Conservation (phyloP, 2,888 invertebrate genomes). For the Matsumyia berberina region DNA sequence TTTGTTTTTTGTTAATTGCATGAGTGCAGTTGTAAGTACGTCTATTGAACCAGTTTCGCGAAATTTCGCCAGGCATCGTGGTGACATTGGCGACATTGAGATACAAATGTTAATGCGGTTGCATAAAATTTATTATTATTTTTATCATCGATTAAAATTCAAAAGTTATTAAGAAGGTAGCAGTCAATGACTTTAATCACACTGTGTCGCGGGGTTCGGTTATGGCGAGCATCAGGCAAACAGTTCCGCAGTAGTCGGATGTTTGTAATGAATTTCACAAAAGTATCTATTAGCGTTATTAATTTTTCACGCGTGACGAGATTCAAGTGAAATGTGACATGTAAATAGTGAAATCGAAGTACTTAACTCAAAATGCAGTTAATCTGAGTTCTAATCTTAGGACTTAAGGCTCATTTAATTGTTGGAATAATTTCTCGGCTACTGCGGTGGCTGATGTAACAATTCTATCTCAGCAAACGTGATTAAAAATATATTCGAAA, state of each 20-base stretch:
- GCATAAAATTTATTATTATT: constrained; percentile 41
- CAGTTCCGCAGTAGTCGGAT: neutral
- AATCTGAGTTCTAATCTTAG: neutral
- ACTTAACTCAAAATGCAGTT: too few species aligned
- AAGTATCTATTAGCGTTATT: neutral
- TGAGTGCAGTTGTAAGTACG: constrained; percentile 10
- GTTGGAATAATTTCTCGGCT: neutral
- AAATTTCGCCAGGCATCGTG: constrained; percentile 45
- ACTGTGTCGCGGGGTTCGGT: neutral
- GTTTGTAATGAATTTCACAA: neutral
- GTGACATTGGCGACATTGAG: constrained; percentile 57
- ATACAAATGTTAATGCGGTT: constrained; percentile 51
- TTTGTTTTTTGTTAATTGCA: constrained; percentile 44
- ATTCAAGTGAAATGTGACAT: constrained; percentile 2
- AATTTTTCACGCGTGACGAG: constrained; percentile 18
- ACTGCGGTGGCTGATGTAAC: neutral
- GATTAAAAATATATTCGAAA: constrained; percentile 20
- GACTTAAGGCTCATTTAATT: neutral
- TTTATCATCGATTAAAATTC: constrained; percentile 29
- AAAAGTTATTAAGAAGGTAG: constrained; percentile 30
- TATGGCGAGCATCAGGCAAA: too few species aligned
- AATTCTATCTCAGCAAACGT: neutral
- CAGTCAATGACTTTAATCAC: constrained; percentile 38
- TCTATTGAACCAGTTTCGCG: constrained; percentile 53
- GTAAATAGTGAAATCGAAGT: neutral